phyloP scores from a whole-genome alignment of 2,888 invertebrate species.

The Cheilosia impressa region DNA sequence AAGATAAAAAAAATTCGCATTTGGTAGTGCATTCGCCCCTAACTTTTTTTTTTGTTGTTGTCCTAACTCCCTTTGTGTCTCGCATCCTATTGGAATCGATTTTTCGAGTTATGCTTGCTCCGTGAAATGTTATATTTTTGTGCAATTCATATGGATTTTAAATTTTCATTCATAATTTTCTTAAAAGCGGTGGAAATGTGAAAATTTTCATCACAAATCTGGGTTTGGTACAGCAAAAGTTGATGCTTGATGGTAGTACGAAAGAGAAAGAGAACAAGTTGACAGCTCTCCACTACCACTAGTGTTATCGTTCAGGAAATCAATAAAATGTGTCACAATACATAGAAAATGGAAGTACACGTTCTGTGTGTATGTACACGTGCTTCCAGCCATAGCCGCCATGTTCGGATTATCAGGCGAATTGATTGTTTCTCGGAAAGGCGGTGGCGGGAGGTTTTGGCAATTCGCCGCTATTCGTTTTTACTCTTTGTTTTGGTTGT shows the following conservation, averaged over 20 bases:
- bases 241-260: not conserved
- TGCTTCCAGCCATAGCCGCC: conserved; percentile 61
- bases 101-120: conserved; percentile 5
- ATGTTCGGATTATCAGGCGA: conserved; percentile 55
- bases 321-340: conserved; percentile 71
- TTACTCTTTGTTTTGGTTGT: conserved; percentile 67
- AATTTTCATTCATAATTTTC: conserved; percentile 60
- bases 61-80: conserved; percentile 64
- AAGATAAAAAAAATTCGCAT: conserved; percentile 65
- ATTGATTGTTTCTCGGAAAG: conserved; percentile 1
- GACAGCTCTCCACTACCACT: conserved; percentile 62
- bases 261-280: conserved; percentile 47
- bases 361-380: conserved; percentile 55
- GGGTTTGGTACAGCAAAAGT: conserved; percentile 51
- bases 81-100: conserved; percentile 31
- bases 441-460: conserved; percentile 12
- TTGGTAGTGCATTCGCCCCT: conserved; percentile 73
- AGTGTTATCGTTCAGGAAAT: conserved; percentile 57
- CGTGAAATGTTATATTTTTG: conserved; percentile 48
- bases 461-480: conserved; percentile 55
- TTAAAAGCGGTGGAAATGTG: conserved; percentile 17
- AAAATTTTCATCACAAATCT: conserved; percentile 40
- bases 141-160: conserved; percentile 17
- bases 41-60: conserved; percentile 48
- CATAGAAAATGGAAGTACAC: conserved; percentile 29